A percentile compares a stretch with the other conserved stretches of the same genome.
phyloP scores from a whole-genome alignment of 1,140 invertebrate genomes.

The Prorops nasuta region DNA sequence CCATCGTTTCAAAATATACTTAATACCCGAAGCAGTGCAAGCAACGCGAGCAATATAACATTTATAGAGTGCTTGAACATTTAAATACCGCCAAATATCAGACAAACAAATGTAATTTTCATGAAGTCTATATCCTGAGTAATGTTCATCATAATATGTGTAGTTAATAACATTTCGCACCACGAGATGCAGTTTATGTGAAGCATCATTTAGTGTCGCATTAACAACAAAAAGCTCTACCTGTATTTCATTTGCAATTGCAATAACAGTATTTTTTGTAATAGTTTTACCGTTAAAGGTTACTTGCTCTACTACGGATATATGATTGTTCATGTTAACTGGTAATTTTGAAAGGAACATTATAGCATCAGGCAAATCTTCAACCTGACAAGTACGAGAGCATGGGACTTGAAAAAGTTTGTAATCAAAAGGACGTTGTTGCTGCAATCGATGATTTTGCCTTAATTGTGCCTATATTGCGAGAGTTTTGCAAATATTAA shows the following conservation, averaged over 20 bases:
- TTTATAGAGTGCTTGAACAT: conserved; percentile 1
- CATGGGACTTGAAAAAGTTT: not conserved
- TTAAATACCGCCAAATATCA: conserved; percentile 7
- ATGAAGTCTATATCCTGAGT: conserved; percentile 10
- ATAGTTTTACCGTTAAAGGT: conserved; percentile 1
- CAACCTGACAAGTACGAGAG: no score
- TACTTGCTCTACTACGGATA: conserved; percentile 1
- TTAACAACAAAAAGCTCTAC: conserved; percentile 8
- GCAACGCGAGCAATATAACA: conserved; percentile 7
- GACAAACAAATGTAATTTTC: not conserved
- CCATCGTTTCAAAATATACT: conserved; percentile 15
- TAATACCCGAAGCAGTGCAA: conserved; percentile 3
- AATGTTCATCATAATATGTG: conserved; percentile 15
- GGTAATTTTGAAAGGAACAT: not conserved
- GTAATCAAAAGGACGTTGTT: not conserved
- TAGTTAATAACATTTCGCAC: conserved; percentile 11
- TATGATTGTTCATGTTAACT: not conserved
- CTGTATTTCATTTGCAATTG: conserved; percentile 9
- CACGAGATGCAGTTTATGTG: conserved; percentile 1
- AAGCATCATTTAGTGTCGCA: conserved; percentile 1
- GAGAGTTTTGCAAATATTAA: conserved; percentile 2
- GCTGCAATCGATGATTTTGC: not conserved
- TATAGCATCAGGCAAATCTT: not conserved
- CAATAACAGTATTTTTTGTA: conserved; percentile 3
- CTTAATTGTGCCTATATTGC: not conserved